These are phyloP conservation scores for Prinia subflava DNA, from an alignment of 2,113 vertebrate species.

Conservation along the genomic window DNA sequence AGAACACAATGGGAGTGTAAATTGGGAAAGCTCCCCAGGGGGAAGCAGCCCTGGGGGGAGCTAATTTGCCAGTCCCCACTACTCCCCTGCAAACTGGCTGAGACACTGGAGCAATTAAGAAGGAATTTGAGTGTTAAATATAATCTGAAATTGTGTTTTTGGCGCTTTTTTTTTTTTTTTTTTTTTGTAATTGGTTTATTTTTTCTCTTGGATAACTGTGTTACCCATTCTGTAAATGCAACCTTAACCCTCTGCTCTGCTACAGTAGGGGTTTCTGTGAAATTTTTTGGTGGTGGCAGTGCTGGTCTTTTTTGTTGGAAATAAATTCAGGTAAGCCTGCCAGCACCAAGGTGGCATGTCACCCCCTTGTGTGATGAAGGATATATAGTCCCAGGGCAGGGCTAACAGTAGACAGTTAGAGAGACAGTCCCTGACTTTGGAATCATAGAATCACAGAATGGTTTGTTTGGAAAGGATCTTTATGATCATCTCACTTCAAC, in stretches of 20 bases:
- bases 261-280: not conserved
- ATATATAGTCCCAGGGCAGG: not conserved
- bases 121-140: slow-evolving; percentile 66
- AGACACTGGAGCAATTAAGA: slow-evolving; percentile 57
- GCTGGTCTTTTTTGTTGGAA: not conserved
- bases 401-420: not conserved
- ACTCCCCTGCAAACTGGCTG: slow-evolving; percentile 62
- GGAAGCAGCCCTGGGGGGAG: slow-evolving; percentile 43
- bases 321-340: not conserved
- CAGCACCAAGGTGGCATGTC: not conserved
- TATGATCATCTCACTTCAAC: not conserved
- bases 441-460: not conserved
- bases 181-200: slow-evolving; percentile 40
- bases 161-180: not conserved
- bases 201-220: slow-evolving; percentile 46
- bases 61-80: slow-evolving; percentile 55
- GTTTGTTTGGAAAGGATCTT: not conserved
- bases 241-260: slow-evolving; percentile 18
- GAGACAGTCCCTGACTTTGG: not conserved
- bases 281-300: not conserved
- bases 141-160: slow-evolving; percentile 58
- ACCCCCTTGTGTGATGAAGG: not conserved
- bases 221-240: slow-evolving; percentile 29
- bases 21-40: slow-evolving; percentile 57
- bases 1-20: slow-evolving; percentile 66